Conservation (phyloP, 2,888 invertebrate genomes). For the Drosophila nr. perissopoda region DNA sequence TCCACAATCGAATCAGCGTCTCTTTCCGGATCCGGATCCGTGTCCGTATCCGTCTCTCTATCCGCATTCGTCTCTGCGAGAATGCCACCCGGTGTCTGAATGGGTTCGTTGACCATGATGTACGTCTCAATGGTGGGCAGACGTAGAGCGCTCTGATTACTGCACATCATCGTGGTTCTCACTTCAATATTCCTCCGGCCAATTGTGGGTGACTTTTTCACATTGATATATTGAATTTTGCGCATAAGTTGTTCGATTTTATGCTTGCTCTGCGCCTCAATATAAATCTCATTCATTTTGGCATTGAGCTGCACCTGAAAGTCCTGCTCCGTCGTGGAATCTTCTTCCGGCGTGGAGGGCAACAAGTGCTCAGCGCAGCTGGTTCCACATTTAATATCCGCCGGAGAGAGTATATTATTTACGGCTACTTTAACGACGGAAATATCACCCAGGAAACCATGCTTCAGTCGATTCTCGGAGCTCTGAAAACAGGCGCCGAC, state of each 20-base stretch:
- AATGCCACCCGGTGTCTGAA: constrained; percentile 28
- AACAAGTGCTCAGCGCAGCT: constrained; percentile 84
- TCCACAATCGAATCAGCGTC: constrained; percentile 3
- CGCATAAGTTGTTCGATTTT: constrained; percentile 94
- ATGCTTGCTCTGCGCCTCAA: constrained; percentile 95
- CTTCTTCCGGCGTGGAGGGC: constrained; percentile 37
- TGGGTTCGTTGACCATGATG: constrained; percentile 84
- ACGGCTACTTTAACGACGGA: constrained; percentile 83
- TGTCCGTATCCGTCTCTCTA: not conserved
- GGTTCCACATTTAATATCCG: constrained; percentile 83
- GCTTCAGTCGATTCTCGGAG: constrained; percentile 95
- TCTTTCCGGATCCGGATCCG: constrained; percentile 2
- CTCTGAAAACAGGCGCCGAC: constrained; percentile 99
- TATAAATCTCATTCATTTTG: constrained; percentile 90
- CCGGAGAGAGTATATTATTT: constrained; percentile 69
- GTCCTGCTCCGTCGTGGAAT: constrained; percentile 84
- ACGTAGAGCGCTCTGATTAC: constrained; percentile 82
- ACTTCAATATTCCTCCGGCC: constrained; percentile 91
- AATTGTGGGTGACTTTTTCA: constrained; percentile 96
- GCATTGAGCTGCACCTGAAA: constrained; percentile 90
- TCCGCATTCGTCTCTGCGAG: not conserved
- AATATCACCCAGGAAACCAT: constrained; percentile 86
- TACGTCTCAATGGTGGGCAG: constrained; percentile 84
- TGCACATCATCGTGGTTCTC: constrained; percentile 82
- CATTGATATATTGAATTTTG: constrained; percentile 96